Evolutionary conservation across 92 coral and sea anemone species (phyloP).

Genomic region (Scolanthus callimorphus): DNA sequence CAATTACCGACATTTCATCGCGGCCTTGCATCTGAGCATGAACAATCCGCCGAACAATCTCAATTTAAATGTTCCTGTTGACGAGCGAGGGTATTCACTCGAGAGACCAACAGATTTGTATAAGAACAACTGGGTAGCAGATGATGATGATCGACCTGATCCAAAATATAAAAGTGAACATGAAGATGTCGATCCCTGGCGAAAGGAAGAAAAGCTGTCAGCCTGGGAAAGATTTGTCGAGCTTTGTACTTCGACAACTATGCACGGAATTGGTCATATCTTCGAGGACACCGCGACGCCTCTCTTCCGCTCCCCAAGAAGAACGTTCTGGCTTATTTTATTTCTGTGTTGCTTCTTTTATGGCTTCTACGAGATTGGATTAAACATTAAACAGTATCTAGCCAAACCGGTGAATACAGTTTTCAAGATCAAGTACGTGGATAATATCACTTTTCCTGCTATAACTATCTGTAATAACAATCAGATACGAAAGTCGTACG

Average conservation of each 20-base stretch:
- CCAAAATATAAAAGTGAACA: background rate
- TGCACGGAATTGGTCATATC: constrained; percentile 1
- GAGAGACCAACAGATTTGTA: background rate
- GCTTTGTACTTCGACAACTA: constrained; percentile 4
- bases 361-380: background rate
- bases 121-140: background rate
- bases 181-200: background rate
- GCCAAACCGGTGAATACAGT: constrained; percentile 12
- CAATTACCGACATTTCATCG: background rate
- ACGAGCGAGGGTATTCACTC: background rate
- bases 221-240: constrained; percentile 1
- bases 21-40: background rate
- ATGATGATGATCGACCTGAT: background rate
- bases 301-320: too few species aligned
- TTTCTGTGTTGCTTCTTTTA: background rate
- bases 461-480: constrained; percentile 22
- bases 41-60: background rate
- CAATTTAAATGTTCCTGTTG: background rate
- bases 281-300: background rate
- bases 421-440: background rate
- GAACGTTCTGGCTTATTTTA: background rate
- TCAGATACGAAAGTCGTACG: constrained; percentile 21
- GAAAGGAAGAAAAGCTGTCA: background rate
- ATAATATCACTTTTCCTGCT: constrained; percentile 7
- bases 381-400: background rate